phyloP scores from a whole-genome alignment of 2,113 vertebrate genomes.

The Dinomys branickii region DNA sequence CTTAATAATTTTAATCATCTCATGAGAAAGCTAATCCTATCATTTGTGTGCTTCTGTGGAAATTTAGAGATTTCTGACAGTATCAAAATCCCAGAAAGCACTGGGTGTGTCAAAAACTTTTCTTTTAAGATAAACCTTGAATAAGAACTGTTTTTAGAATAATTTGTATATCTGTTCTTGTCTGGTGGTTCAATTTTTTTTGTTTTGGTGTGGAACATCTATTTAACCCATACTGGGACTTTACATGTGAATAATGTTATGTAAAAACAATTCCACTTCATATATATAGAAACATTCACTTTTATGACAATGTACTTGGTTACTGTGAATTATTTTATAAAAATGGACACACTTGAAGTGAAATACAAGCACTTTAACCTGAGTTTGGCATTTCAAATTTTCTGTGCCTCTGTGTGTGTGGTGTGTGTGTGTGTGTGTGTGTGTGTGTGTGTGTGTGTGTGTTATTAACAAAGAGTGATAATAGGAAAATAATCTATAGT shows the following conservation, averaged over 20 bases:
- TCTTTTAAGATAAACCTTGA: not conserved
- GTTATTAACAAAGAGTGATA: not conserved
- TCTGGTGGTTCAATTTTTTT: not conserved
- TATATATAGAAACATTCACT: not conserved
- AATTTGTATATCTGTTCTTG: not conserved
- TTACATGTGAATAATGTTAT: not conserved
- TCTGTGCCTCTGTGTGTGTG: not conserved
- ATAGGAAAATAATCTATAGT: not conserved
- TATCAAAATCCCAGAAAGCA: not conserved
- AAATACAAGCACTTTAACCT: not conserved
- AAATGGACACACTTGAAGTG: not conserved
- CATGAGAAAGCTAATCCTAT: not conserved
- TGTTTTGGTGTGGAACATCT: not conserved
- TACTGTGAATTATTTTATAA: not conserved
- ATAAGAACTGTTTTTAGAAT: not conserved
- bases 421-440: not conserved
- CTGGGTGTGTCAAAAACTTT: not conserved
- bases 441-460: not conserved
- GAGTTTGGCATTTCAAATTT: not conserved
- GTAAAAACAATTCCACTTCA: not conserved
- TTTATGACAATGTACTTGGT: not conserved
- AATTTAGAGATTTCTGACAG: not conserved
- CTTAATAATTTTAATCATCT: not conserved
- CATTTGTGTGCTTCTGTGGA: not conserved
- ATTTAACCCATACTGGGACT: not conserved